Base-by-base conservation (phyloP, 2,113 vertebrate genomes). In the Blennius ocellaris region DNA sequence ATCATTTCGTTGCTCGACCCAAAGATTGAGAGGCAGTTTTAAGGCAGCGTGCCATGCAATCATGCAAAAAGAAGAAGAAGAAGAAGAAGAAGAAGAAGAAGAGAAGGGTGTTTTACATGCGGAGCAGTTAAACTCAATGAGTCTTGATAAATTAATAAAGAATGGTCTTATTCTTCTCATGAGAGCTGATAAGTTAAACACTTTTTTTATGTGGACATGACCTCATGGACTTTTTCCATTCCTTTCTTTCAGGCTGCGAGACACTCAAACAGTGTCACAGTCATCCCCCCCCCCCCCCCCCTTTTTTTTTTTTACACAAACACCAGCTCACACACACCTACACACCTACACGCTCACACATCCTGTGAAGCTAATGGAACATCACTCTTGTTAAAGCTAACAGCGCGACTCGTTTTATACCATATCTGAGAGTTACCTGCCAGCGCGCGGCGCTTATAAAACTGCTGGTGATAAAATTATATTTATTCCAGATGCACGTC, bases 401-500 rank as follows among this genome's bases (percentile, higher is more conserved):
- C 87, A 76, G 76, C 43, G 76, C 69, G 54, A 87, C 76, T 45
- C 78, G 60, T 87, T 89, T 90, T 74, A 83, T 82, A 64, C 56
- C 69, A 84, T 85, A 83, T 86, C 80, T 83, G 83, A 90, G 83
- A 70, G 77, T 79, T 81, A 89, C 85, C 87, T 89, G 78, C 79
- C 83, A 86, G 85, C 72, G 70, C 84, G 72, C 48, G 56, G 57
- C 38, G 55, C 84, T 73, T 74, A 73, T 88, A 91, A 89, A 30
- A 88, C 73, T 75, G 49, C 5, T 49, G 49, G 82, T 81, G 85
- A 89, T 89, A 82, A 88, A 87, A 87, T 65, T 10, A 81, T 82
- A 91, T 90, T 91, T 83, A 83, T 88, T 88, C 88, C 90, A 90
- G 87, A 91, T 87, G 86, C 76, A 66, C 40, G 67, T 79, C 59